Evolutionary conservation across 2,797 vertebrate genomes (phyloP).

Genomic region (Silurus aristotelis): DNA sequence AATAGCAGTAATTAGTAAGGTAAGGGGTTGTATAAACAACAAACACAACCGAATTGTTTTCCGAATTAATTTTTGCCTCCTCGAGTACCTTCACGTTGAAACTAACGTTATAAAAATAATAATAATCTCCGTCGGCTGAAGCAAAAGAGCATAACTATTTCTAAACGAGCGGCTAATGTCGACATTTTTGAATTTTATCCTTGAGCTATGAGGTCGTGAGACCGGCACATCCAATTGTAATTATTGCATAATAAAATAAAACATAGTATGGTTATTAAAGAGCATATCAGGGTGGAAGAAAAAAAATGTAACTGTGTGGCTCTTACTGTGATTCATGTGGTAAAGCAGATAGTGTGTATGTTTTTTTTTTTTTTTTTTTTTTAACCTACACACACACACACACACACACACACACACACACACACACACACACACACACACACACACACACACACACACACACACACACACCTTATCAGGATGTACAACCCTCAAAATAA

Average conservation of each 20-base stretch:
- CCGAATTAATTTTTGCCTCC: neutral
- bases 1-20: neutral
- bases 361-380: neutral
- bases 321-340: conserved; percentile 51
- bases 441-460: neutral
- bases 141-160: neutral
- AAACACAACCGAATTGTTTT: too few species aligned
- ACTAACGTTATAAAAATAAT: too few species aligned
- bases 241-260: neutral
- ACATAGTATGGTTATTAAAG: conserved; percentile 23
- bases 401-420: neutral
- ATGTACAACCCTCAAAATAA: conserved; percentile 45
- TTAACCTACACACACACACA: neutral
- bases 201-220: neutral
- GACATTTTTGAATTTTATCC: neutral
- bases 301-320: conserved; percentile 23
- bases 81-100: neutral
- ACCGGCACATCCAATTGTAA: neutral
- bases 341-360: conserved; percentile 30
- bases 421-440: neutral
- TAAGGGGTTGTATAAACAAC: neutral
- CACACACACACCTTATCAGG: conserved; percentile 26
- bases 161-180: neutral
- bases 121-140: neutral
- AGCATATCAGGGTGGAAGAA: conserved; percentile 30